Base-by-base conservation (phyloP, 1,140 invertebrate species). In the Sitophilus oryzae region DNA sequence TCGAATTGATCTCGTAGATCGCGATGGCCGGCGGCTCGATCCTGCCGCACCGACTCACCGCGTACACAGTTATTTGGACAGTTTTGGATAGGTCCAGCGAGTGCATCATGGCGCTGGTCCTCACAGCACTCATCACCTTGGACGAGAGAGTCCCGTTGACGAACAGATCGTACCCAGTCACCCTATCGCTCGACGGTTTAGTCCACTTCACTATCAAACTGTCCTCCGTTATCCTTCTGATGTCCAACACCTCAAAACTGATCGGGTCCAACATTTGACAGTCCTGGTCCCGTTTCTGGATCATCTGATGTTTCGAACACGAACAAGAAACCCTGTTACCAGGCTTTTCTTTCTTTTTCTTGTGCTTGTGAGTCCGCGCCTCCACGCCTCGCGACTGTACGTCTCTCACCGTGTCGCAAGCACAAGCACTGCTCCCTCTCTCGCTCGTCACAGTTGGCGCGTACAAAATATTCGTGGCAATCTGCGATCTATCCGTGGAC, bases 131-230 rank as follows among this genome's bases (percentile, higher is more conserved):
- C 56, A 56, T 59, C 3, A 66, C 61, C 18, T 60, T 58, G 1
- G 65, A 62, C 15, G 61, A 53, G 11, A 65, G 14, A 4, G 60
- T 19, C 0, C 61, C 61, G 20, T 66, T 58, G 3, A 65, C 56
- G 19, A 47, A 55, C 11, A 66, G 58, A 34, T 66, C 65, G 37
- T 66, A 66, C 0, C 65, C 65, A 15, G 37, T 55, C 3, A 65
- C 38, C 14, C 44, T n/a, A 11, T 36, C 40, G 34, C 25, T 42
- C 35, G 48, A 36, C 1, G 60, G 56, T 14, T 49, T 37, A 23
- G 34, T 59, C 65, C 65, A 66, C 51, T 65, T 63, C 10, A 66
- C 51, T 16, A 66, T 56, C 11, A 66, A 48, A 30, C 65, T 65
- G 30, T 66, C 59, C 2, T 59, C 44, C 2, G 63, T 61, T n/a